Conservation (phyloP, 2,888 invertebrate genomes). For the Heliconius charithonia region DNA sequence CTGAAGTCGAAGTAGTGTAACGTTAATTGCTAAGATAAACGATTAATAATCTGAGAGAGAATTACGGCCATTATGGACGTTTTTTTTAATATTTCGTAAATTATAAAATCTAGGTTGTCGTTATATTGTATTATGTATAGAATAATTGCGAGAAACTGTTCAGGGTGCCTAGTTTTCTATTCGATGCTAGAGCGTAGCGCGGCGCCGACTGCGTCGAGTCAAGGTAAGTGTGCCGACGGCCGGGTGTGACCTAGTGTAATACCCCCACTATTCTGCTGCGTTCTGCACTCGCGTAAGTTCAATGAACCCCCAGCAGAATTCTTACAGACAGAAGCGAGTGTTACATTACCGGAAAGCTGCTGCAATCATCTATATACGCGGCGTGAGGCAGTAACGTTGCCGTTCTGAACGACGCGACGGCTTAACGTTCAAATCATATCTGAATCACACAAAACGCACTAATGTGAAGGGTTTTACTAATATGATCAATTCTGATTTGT, state of each 20-base stretch:
- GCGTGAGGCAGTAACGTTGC: slow-evolving; percentile 36
- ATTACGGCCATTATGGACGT: background rate
- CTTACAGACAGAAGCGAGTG: slow-evolving; percentile 79
- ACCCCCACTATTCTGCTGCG: slow-evolving; percentile 72
- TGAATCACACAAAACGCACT: background rate
- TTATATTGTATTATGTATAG: slow-evolving; percentile 53
- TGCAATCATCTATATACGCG: slow-evolving; percentile 64
- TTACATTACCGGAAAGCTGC: slow-evolving; percentile 82
- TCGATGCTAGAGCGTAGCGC: slow-evolving; percentile 62
- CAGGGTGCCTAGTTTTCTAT: slow-evolving; percentile 75
- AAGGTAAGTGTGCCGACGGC: slow-evolving; percentile 84
- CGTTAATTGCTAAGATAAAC: background rate
- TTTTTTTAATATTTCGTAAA: background rate
- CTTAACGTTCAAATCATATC: background rate
- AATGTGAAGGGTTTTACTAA: background rate
- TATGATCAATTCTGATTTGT: background rate
- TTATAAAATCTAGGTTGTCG: slow-evolving; percentile 20
- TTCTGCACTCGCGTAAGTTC: slow-evolving; percentile 83
- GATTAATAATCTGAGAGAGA: background rate
- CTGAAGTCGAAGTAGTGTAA: background rate
- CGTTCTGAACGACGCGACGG: background rate
- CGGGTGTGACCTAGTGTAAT: slow-evolving; percentile 80
- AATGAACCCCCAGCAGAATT: slow-evolving; percentile 80
- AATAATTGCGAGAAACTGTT: slow-evolving; percentile 59
- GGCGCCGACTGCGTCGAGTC: slow-evolving; percentile 73